Base-by-base conservation (phyloP, 2,888 invertebrate species). In the Monoplex corrugatus region DNA sequence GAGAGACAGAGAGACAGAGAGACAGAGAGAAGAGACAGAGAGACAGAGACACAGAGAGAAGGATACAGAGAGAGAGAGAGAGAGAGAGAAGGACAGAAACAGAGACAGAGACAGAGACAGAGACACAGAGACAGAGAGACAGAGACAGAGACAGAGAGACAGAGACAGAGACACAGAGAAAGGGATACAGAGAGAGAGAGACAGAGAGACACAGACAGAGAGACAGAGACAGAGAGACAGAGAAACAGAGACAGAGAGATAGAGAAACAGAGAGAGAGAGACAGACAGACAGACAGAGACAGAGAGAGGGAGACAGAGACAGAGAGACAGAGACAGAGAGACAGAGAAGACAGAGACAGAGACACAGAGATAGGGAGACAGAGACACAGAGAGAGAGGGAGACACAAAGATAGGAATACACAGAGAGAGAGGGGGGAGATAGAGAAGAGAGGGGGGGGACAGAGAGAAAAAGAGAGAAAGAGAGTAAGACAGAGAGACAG, bases 51-150 rank as follows among this genome's bases (percentile, higher is more conserved):
- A 75, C 10, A 32, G 5, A 35, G 23, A n/a, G 72, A 72, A 32
- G 32, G 32, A 72, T 28, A 72, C n/a, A 72, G 72, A 72, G 72
- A 72, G 32, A 72, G 72, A 72, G 72, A 72, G 72, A 72, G 72
- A 72, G 72, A 72, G 72, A 72, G 72, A 72, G 72, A 72, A 3
- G 32, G 72, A 72, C 6, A 72, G 72, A 72, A 6, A 83, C 43
- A 84, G 19, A 44, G 45, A 84, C n/a, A 84, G 32, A 88, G 50
- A 87, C 28, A 86, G 16, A 86, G n/a, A 35, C 2, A 85, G 35
- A 85, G 68, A 38, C 28, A 5, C 3, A 3, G 2, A 13, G 50
- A 80, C 2, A 80, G 75, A 87, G 44, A 87, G 57, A 40, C n/a
- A n/a, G n/a, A n/a, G n/a, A n/a, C n/a, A 57, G 57, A 57, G 57